Evolutionary conservation across 2,797 vertebrate genomes (phyloP).

Genomic region (Cryptoblepharus egeriae): DNA sequence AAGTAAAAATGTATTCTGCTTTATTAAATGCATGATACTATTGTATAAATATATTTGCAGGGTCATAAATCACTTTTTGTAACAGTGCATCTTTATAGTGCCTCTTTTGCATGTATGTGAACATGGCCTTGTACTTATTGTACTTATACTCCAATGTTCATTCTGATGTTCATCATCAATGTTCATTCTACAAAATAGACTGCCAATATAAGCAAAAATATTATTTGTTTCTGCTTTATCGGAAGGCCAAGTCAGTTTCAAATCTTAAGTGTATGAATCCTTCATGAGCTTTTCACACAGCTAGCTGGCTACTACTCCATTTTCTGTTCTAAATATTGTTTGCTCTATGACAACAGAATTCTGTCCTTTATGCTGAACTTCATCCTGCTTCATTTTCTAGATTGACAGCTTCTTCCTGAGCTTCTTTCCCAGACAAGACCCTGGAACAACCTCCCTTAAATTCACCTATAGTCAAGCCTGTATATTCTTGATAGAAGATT

Average conservation of each 20-base stretch:
- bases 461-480: background rate
- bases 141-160: background rate
- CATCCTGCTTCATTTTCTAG: background rate
- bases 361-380: slow-evolving; percentile 16
- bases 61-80: background rate
- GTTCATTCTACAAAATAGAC: background rate
- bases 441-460: background rate
- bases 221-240: background rate
- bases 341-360: background rate
- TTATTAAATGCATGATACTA: background rate
- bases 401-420: slow-evolving; percentile 11
- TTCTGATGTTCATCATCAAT: too few relatives aligned
- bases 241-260: background rate
- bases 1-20: too few relatives aligned
- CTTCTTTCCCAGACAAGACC: background rate
- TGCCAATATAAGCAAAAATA: background rate
- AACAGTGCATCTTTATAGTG: background rate
- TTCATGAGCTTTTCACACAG: background rate
- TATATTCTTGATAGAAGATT: slow-evolving; percentile 3
- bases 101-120: background rate
- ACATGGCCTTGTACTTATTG: background rate
- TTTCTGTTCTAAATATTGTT: background rate
- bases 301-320: background rate
- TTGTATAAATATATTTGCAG: background rate
- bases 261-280: background rate